Base-by-base conservation (phyloP, 2,888 invertebrate species). In the Dynastes maya region DNA sequence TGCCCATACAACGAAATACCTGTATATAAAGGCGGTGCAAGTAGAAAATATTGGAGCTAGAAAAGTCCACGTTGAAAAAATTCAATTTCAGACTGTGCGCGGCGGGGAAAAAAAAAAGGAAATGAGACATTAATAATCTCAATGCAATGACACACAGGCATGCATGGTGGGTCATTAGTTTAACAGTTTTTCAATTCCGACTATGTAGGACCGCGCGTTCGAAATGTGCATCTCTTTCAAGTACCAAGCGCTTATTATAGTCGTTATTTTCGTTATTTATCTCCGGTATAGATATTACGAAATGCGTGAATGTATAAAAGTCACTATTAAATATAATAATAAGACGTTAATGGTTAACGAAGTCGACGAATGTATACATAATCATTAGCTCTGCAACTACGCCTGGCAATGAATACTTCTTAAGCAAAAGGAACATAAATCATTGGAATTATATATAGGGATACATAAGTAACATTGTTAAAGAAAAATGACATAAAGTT, bases 261-360 rank as follows among this genome's bases (percentile, higher is more conserved):
- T 68, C 51, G 27, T 68, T 51, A 68, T 68, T 68, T 51, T 68
- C 13, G 51, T 68, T 68, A 49, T 68, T 68, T 68, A 68, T 68
- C 13, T 29, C 51, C 40, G 6, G 22, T 13, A 27, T 29, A 27
- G 11, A 51, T 68, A 9, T 68, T 68, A 68, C 68, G 68, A 68
- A 68, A 68, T 68, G 29, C 49, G 29, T 40, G n/a, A 65, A 13
- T 68, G 45, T 13, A 29, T 63, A 32, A 63, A 63, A 29, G 13
- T 32, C 29, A 13, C 1, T 13, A 63, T 27, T 63, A 63, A 63
- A 63, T 22, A 22, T 5, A 58, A 32, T 63, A 63, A 63, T 63
- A 63, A 63, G 63, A 32, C 29, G 63, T 32, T 63, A 63, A 63
- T 63, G 27, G 29, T 29, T 63, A 63, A 63, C 63, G 63, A 63